Conservation (phyloP, 2,888 invertebrate genomes). For the Andricus quercusramuli region DNA sequence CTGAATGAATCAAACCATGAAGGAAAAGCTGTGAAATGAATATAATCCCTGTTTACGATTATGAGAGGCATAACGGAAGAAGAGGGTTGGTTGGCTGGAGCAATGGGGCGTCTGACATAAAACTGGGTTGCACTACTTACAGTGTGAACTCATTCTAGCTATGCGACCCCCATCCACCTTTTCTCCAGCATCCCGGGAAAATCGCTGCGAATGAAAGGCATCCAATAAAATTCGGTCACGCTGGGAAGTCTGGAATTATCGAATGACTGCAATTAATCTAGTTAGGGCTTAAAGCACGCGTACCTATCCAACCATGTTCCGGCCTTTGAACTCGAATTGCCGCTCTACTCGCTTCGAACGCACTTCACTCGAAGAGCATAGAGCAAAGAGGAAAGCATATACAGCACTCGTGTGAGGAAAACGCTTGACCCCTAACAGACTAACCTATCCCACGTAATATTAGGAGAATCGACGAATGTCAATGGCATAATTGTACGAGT, state of each 20-base stretch:
- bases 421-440: slow-evolving; percentile 15
- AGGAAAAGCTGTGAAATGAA: slow-evolving; percentile 9
- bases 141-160: slow-evolving; percentile 47
- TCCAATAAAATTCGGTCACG: slow-evolving; percentile 55
- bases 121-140: slow-evolving; percentile 72
- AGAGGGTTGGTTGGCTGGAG: slow-evolving; percentile 48
- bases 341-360: slow-evolving; percentile 34
- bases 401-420: slow-evolving; percentile 6
- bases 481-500: slow-evolving; percentile 12
- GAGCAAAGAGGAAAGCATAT: not conserved
- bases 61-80: slow-evolving; percentile 43
- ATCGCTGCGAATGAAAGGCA: slow-evolving; percentile 54
- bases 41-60: slow-evolving; percentile 40
- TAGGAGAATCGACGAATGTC: slow-evolving; percentile 13
- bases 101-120: slow-evolving; percentile 64
- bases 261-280: slow-evolving; percentile 68
- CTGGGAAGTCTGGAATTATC: slow-evolving; percentile 53
- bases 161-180: slow-evolving; percentile 24
- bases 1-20: not conserved
- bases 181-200: slow-evolving; percentile 50
- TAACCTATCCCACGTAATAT: not conserved
- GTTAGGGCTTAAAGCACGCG: slow-evolving; percentile 53
- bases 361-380: slow-evolving; percentile 15
- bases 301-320: slow-evolving; percentile 49
- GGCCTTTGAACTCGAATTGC: slow-evolving; percentile 45